Evolutionary conservation across 2,113 vertebrate genomes (phyloP), one percentile per base, ranked within the genome.

Genomic region (Phalacrocorax aristotelis): DNA sequence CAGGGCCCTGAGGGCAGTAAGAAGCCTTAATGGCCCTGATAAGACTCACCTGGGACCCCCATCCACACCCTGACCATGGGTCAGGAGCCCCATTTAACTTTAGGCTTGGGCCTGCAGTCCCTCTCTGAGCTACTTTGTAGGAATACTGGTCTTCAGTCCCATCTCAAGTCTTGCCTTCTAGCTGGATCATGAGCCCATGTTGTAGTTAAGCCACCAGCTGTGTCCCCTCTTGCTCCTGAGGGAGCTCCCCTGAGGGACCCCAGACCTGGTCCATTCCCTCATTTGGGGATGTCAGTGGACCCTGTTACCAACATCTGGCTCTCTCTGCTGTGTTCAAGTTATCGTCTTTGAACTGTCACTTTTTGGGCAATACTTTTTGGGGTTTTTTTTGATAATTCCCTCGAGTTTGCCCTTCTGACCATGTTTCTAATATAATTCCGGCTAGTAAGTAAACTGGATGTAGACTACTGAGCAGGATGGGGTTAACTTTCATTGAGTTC

Each of bases 181-280:
- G 5, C 3, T 69, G 75, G 30, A 16, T 27, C 1, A 1, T 22
- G 38, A 51, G 5, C 2, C 9, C 0, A 0, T 38, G 32, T 3
- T 52, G n/a, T 23, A 62, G 48, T 1, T 79, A n/a, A 64, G 10
- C 7, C 6, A 49, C 32, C 27, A 77, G 30, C 6, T 13, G 6
- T 55, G 7, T 13, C 3, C 34, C 5, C 6, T 75, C 22, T 42
- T 89, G 5, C 2, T 85, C 8, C 7, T 36, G 25, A 30, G 15
- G 4, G 3, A 2, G 1, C 2, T 46, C n/a, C 4, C 29, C 51
- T 26, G 32, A 11, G 8, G 14, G 0, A 26, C 1, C 4, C 42
- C 42, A 32, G 23, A 11, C 2, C 6, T 76, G 17, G 2, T 72
- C 65, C 3, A 6, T 55, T 30, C 13, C 15, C 20, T 88, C 8